Evolutionary conservation across 2,888 invertebrate species (phyloP).

Genomic region (Lissonota sp.): DNA sequence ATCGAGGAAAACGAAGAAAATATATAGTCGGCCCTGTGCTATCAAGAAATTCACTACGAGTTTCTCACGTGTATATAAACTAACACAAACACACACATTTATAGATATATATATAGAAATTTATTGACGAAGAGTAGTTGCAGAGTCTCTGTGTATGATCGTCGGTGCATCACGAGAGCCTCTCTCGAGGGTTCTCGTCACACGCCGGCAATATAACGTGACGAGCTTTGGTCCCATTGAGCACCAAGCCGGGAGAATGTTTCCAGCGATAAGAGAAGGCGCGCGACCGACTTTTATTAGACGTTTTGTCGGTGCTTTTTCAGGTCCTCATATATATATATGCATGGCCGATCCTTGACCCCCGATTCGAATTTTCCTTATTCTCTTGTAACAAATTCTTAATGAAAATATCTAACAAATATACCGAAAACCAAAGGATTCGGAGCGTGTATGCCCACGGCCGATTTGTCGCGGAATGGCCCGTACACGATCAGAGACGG

Average conservation of each 20-base stretch:
- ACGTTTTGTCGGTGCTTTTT: constrained; percentile 69
- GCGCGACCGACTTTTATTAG: constrained; percentile 71
- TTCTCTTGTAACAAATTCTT: too few relatives aligned
- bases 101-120: background rate
- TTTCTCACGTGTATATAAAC: constrained; percentile 56
- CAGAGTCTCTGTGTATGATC: constrained; percentile 1
- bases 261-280: constrained; percentile 74
- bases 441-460: too few relatives aligned
- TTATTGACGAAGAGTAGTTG: constrained; percentile 30
- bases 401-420: too few relatives aligned
- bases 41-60: constrained; percentile 48
- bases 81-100: too few relatives aligned
- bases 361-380: too few relatives aligned
- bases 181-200: constrained; percentile 40
- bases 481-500: too few relatives aligned
- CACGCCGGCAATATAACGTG: constrained; percentile 43
- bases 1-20: constrained; percentile 41
- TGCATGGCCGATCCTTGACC: too few relatives aligned
- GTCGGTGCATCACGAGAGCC: constrained; percentile 48
- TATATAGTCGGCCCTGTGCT: constrained; percentile 28
- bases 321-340: constrained; percentile 12
- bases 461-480: too few relatives aligned
- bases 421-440: too few relatives aligned
- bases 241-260: constrained; percentile 70
- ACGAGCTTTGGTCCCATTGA: constrained; percentile 46